Conservation (phyloP, 2,113 vertebrate species). For the Thermophis baileyi region DNA sequence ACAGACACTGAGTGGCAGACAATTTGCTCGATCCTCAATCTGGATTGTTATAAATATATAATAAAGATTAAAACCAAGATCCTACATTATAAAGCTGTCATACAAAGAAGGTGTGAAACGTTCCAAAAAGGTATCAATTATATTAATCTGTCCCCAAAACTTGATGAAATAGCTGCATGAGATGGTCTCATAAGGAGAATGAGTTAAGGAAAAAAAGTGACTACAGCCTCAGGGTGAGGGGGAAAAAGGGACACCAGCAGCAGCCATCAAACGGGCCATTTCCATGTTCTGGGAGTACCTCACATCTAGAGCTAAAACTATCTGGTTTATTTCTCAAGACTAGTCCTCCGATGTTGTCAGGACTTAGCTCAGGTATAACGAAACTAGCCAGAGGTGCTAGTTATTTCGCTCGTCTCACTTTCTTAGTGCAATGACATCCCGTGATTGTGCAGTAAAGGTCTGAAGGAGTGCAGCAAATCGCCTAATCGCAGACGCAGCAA, state of each 20-base stretch:
- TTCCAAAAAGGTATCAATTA: not conserved
- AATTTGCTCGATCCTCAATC: not conserved
- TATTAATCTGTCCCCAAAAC: not conserved
- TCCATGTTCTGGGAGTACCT: not conserved
- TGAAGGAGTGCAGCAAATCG: not conserved
- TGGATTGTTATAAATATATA: not conserved
- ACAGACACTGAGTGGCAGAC: not conserved
- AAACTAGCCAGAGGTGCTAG: too few relatives aligned
- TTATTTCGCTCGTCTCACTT: too few relatives aligned
- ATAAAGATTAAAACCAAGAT: not conserved
- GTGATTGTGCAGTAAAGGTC: too few relatives aligned
- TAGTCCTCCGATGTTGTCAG: not conserved
- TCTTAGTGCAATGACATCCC: too few relatives aligned
- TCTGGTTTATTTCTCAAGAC: not conserved
- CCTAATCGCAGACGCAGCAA: not conserved
- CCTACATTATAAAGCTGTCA: not conserved
- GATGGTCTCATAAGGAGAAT: too few relatives aligned
- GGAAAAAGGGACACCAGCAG: too few relatives aligned
- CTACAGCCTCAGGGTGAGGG: too few relatives aligned
- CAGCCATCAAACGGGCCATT: not conserved
- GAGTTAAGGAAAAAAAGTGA: too few relatives aligned
- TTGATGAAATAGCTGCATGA: too few relatives aligned
- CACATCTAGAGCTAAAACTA: not conserved
- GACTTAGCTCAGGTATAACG: too few relatives aligned
- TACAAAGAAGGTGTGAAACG: not conserved